Conservation (phyloP, 2,113 vertebrate species). For the Lipotes vexillifer region DNA sequence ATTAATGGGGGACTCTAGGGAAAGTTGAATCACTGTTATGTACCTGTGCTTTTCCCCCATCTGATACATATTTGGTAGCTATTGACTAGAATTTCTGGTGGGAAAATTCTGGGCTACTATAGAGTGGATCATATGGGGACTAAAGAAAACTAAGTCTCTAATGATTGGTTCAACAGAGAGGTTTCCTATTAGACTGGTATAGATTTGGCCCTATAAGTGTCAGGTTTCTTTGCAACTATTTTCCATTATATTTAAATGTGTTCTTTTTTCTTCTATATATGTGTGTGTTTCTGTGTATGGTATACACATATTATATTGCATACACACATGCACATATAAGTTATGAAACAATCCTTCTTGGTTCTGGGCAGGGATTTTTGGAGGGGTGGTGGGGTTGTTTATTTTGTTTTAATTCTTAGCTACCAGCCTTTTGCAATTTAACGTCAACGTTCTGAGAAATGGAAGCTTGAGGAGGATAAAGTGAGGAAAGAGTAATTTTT, state of each 20-base stretch:
- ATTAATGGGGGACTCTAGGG: background rate
- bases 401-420: background rate
- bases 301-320: background rate
- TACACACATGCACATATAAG: background rate
- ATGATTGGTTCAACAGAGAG: background rate
- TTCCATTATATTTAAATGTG: background rate
- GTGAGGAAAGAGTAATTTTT: background rate
- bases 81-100: background rate
- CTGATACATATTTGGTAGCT: background rate
- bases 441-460: background rate
- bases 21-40: background rate
- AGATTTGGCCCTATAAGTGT: background rate
- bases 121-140: background rate
- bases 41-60: background rate
- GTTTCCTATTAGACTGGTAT: background rate
- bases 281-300: background rate
- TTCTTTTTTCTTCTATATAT: background rate
- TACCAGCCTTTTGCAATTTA: background rate
- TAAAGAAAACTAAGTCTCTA: background rate
- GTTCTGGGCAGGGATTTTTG: background rate
- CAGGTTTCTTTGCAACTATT: background rate
- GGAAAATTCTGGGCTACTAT: background rate
- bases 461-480: background rate
- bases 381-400: background rate
- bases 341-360: background rate